A percentile compares a stretch with the other conserved stretches of the same genome.
Evolutionary conservation across 2,797 vertebrate genomes (phyloP).

Genomic region (Schizopygopsis pylzovi): DNA sequence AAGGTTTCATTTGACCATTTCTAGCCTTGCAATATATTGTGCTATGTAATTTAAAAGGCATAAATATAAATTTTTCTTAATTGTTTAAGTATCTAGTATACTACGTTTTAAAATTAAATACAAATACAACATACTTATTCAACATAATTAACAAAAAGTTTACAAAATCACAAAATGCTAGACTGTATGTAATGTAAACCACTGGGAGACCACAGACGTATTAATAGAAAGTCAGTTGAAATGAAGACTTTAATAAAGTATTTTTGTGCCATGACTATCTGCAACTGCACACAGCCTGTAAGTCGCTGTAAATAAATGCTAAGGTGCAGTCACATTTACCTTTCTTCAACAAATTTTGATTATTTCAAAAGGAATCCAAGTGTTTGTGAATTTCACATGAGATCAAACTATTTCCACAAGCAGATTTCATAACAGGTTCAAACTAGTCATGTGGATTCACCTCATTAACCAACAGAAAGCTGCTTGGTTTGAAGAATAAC

Average conservation of each 20-base stretch:
- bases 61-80: neutral
- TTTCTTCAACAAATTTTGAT: neutral
- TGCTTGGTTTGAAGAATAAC: neutral
- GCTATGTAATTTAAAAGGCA: neutral
- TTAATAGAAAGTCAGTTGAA: neutral
- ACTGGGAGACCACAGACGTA: neutral
- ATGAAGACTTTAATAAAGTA: neutral
- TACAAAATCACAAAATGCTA: neutral
- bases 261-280: too few relatives aligned
- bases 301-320: too few relatives aligned
- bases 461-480: neutral
- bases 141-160: too few relatives aligned
- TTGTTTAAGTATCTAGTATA: neutral
- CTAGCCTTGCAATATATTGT: neutral
- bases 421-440: neutral
- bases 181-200: neutral
- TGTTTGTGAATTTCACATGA: neutral
- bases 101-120: neutral
- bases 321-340: neutral
- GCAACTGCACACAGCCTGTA: too few relatives aligned
- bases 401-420: neutral
- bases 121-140: neutral
- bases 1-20: neutral
- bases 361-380: neutral
- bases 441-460: neutral